Percentiles rank a stretch among this genome's conserved stretches.
Conservation (phyloP, 2,888 invertebrate species). For the Chydorus sphaericus region DNA sequence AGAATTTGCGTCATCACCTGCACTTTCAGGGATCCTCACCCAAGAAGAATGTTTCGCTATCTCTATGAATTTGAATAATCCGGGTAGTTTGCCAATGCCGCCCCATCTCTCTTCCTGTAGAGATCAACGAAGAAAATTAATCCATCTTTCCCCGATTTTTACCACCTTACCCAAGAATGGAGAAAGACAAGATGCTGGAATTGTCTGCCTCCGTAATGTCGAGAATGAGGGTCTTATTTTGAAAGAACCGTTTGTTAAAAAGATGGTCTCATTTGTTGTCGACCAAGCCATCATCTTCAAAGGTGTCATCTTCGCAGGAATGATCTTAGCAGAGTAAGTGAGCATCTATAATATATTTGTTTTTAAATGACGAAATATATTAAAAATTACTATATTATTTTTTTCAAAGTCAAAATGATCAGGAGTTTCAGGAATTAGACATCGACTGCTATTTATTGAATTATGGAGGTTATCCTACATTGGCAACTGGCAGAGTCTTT, state of each 20-base stretch:
- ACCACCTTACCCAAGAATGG: too few relatives aligned
- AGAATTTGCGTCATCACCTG: constrained; percentile 70
- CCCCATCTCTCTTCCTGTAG: neutral
- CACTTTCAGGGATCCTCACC: constrained; percentile 49
- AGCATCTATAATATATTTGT: neutral
- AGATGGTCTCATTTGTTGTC: constrained; percentile 64
- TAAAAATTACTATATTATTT: neutral
- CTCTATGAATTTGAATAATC: constrained; percentile 65
- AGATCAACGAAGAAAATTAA: neutral
- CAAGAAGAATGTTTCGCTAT: constrained; percentile 66
- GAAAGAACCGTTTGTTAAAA: constrained; percentile 59
- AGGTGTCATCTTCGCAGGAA: constrained; percentile 40
- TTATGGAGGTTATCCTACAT: constrained; percentile 59
- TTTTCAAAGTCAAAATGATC: too few relatives aligned
- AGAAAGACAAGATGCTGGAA: neutral
- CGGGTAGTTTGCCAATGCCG: constrained; percentile 27
- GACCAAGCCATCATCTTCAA: constrained; percentile 63
- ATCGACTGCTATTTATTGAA: constrained; percentile 74
- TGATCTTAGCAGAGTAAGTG: constrained; percentile 35
- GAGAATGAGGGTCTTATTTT: constrained; percentile 26
- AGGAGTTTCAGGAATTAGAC: too few relatives aligned
- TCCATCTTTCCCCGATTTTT: too few relatives aligned
- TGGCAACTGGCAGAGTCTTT: too few relatives aligned
- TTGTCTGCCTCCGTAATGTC: neutral
- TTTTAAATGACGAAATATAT: neutral